Evolutionary conservation across 2,888 invertebrate genomes (phyloP).

Genomic region (Eilema griseolum): DNA sequence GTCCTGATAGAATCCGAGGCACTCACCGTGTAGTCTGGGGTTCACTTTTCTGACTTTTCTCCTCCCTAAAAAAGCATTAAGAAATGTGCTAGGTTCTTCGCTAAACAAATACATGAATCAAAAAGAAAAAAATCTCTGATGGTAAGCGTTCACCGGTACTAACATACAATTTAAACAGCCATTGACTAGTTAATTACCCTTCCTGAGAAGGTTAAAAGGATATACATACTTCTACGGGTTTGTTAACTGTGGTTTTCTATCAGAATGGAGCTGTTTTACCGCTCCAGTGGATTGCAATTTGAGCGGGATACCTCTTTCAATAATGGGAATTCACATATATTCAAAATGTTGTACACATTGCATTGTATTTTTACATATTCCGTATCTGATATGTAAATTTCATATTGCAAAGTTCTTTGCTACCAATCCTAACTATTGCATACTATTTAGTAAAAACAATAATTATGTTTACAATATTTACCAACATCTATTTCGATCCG

Average conservation of each 20-base stretch:
- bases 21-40: no score
- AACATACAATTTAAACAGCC: not conserved
- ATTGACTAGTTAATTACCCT: not conserved
- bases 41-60: no score
- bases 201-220: not conserved
- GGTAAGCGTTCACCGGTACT: not conserved
- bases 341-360: not conserved
- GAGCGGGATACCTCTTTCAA: not conserved
- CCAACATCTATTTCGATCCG: not conserved
- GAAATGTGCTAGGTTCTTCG: no score
- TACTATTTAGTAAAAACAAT: not conserved
- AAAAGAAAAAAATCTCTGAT: no score
- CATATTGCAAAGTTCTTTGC: no score
- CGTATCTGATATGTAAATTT: no score
- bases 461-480: not conserved
- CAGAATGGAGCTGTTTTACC: not conserved
- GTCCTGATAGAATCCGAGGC: no score
- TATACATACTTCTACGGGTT: not conserved
- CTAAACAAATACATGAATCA: no score
- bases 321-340: not conserved
- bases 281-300: not conserved
- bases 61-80: no score
- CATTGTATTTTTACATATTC: not conserved
- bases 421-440: no score
- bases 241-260: not conserved